Conservation (phyloP, 2,888 invertebrate species). For the Muschampia plurimacula region DNA sequence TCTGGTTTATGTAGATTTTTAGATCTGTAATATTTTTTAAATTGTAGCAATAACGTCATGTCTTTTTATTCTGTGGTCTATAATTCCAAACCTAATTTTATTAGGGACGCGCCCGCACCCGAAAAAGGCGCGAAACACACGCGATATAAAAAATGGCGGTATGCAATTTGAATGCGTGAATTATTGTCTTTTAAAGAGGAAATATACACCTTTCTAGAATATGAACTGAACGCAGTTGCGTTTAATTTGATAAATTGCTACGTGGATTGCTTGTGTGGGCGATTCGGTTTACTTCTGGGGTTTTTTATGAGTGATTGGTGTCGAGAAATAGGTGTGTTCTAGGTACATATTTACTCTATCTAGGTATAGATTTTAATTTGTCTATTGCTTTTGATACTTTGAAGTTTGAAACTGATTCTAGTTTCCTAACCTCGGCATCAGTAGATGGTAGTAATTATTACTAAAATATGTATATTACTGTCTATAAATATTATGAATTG, state of each 20-base stretch:
- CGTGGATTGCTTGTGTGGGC: conserved; percentile 31
- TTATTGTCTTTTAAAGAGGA: conserved; percentile 82
- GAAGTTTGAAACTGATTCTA: no score
- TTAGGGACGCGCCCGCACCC: conserved; percentile 83
- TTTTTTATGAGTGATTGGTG: conserved; percentile 7
- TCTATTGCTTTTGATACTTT: no score
- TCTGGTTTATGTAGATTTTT: neutral
- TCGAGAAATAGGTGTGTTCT: neutral
- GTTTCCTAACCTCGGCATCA: no score
- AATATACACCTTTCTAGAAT: conserved; percentile 73
- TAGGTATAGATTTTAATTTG: no score
- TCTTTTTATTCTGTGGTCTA: conserved; percentile 59
- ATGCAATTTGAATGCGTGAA: conserved; percentile 84
- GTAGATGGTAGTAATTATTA: no score
- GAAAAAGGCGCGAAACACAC: conserved; percentile 86
- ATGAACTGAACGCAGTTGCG: conserved; percentile 36
- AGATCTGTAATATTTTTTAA: neutral
- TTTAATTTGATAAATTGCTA: conserved; percentile 39
- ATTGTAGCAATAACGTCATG: neutral
- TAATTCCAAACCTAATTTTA: conserved; percentile 80
- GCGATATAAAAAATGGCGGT: conserved; percentile 85
- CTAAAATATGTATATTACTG: no score
- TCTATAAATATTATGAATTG: no score
- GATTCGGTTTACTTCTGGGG: conserved; percentile 29
- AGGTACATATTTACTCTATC: no score